These are phyloP conservation scores for Phrixothrix hirtus DNA, from an alignment of 2,888 invertebrate genomes.

Conservation along the genomic window DNA sequence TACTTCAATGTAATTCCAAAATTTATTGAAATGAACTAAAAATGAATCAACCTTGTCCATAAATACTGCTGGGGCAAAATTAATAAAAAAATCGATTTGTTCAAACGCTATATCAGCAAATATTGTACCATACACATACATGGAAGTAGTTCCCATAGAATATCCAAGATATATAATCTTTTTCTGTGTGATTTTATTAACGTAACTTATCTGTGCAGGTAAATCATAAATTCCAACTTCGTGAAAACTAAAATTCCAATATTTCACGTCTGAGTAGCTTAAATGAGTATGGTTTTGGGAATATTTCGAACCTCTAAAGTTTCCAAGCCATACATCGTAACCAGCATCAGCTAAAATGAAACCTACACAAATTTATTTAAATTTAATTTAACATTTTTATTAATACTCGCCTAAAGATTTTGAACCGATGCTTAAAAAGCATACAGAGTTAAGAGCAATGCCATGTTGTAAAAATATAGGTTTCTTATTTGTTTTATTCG, in stretches of 20 bases:
- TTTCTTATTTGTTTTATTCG: conserved; percentile 34
- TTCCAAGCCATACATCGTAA: too few species aligned
- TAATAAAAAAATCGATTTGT: conserved; percentile 62
- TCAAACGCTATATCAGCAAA: conserved; percentile 68
- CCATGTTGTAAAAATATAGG: conserved; percentile 48
- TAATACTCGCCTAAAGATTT: conserved; percentile 10
- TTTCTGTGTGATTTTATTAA: conserved; percentile 25
- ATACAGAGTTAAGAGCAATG: conserved; percentile 44
- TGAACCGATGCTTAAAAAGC: conserved; percentile 45
- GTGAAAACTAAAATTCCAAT: conserved; percentile 43
- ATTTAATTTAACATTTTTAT: too few species aligned
- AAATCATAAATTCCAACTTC: conserved; percentile 35
- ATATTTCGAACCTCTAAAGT: conserved; percentile 8
- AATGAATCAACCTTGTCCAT: neutral
- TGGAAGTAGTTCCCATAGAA: conserved; percentile 78
- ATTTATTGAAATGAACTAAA: too few species aligned
- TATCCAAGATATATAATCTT: conserved; percentile 75
- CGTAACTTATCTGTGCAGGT: conserved; percentile 24
- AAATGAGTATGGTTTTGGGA: conserved; percentile 5
- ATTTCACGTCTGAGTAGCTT: conserved; percentile 34
- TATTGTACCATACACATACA: conserved; percentile 67
- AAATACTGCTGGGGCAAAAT: too few species aligned
- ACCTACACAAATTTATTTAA: too few species aligned
- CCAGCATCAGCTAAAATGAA: conserved; percentile 5
- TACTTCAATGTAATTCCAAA: too few species aligned